These are phyloP conservation scores for Brachypalpus laphriformis DNA, from an alignment of 2,888 invertebrate species.

Conservation along the genomic window DNA sequence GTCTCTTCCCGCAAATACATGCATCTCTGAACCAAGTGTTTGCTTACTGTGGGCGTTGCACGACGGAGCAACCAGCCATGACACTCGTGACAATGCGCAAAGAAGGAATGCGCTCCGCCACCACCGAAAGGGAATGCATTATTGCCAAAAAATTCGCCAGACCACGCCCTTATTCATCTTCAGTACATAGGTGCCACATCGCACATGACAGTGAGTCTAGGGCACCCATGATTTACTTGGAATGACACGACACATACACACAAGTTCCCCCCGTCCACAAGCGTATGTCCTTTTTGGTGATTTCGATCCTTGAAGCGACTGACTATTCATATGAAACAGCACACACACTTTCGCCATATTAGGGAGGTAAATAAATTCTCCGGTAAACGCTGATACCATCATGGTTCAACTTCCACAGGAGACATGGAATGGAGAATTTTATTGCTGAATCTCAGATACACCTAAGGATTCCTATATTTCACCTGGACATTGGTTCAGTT, in stretches of 20 bases:
- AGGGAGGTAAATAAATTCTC: slow-evolving; percentile 72
- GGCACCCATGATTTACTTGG: slow-evolving; percentile 62
- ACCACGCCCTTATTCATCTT: slow-evolving; percentile 65
- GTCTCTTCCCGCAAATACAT: neutral
- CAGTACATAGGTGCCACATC: slow-evolving; percentile 50
- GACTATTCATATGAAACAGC: slow-evolving; percentile 26
- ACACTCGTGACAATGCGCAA: slow-evolving; percentile 69
- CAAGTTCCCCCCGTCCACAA: slow-evolving; percentile 1
- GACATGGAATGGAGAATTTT: slow-evolving; percentile 47
- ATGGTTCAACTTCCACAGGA: slow-evolving; percentile 54
- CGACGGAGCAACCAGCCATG: slow-evolving; percentile 65
- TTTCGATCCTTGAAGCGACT: slow-evolving; percentile 36
- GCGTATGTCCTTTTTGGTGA: slow-evolving; percentile 45
- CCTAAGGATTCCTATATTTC: slow-evolving; percentile 54
- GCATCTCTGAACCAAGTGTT: slow-evolving; percentile 26
- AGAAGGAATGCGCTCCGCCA: slow-evolving; percentile 62
- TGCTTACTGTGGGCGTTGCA: slow-evolving; percentile 73
- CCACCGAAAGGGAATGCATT: slow-evolving; percentile 66
- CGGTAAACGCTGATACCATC: slow-evolving; percentile 70
- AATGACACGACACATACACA: slow-evolving; percentile 24
- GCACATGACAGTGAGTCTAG: slow-evolving; percentile 57
- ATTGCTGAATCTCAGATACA: slow-evolving; percentile 35
- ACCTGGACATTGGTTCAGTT: slow-evolving; percentile 32
- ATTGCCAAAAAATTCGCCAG: slow-evolving; percentile 68
- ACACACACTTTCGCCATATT: slow-evolving; percentile 56